These are phyloP conservation scores for Epizoanthus ramosus DNA, from an alignment of 92 coral and sea anemone genomes.

Conservation along the genomic window DNA sequence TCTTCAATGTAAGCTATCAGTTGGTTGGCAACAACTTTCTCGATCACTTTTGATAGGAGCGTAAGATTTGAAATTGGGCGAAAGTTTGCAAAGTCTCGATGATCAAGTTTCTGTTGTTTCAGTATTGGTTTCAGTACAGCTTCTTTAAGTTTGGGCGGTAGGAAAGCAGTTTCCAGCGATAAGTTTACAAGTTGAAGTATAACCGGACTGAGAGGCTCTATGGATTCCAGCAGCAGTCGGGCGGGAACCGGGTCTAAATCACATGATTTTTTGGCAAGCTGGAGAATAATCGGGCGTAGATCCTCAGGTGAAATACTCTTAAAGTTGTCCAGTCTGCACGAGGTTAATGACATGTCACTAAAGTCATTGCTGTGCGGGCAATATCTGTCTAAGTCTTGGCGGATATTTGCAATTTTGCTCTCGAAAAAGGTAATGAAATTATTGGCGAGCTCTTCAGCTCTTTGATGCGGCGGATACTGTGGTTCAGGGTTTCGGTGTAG, in stretches of 20 bases:
- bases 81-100: constrained; percentile 10
- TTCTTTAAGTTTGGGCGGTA: constrained; percentile 37
- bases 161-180: constrained; percentile 27
- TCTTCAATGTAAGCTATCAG: constrained; percentile 10
- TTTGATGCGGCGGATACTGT: too few species aligned
- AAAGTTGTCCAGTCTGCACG: too few species aligned
- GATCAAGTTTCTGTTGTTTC: constrained; percentile 26
- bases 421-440: too few species aligned
- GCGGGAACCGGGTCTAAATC: constrained; percentile 13
- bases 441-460: too few species aligned
- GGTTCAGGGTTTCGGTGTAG: too few species aligned
- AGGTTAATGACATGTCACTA: too few species aligned
- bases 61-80: constrained; percentile 14
- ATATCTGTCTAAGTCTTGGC: too few species aligned
- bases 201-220: neutral
- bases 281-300: neutral
- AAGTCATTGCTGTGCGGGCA: too few species aligned
- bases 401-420: too few species aligned
- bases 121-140: too few species aligned
- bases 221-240: neutral
- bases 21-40: constrained; percentile 21
- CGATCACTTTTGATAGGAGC: constrained; percentile 9
- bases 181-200: constrained; percentile 28
- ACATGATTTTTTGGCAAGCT: neutral
- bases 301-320: neutral